Evolutionary conservation across 2,797 vertebrate genomes (phyloP).

Genomic region (Anabacerthia variegaticeps): DNA sequence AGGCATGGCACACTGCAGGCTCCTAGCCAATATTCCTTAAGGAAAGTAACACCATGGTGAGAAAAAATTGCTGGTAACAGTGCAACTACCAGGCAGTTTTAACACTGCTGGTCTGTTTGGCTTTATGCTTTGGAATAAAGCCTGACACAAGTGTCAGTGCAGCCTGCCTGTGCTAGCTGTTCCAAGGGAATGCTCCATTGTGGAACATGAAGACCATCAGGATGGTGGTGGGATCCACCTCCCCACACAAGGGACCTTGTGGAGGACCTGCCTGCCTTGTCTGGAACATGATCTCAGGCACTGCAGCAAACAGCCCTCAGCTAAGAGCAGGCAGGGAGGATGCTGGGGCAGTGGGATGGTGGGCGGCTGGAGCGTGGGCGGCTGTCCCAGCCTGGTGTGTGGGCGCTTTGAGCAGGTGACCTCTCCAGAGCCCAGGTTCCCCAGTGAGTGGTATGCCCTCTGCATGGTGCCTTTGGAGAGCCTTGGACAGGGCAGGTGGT

Average conservation of each 20-base stretch:
- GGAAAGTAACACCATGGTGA: background rate
- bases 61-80: background rate
- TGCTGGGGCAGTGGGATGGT: background rate
- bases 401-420: background rate
- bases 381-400: accelerated
- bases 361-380: background rate
- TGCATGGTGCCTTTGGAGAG: accelerated
- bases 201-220: background rate
- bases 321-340: background rate
- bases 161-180: accelerated
- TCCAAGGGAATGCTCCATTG: background rate
- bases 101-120: background rate
- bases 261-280: background rate
- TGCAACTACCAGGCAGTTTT: background rate
- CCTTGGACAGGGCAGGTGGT: accelerated
- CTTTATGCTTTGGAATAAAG: background rate
- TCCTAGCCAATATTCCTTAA: background rate
- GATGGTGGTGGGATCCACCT: background rate
- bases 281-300: accelerated
- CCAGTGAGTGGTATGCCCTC: background rate
- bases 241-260: background rate
- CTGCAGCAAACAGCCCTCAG: background rate
- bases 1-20: background rate
- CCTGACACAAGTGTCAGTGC: accelerated
- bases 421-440: background rate